phyloP scores from a whole-genome alignment of 2,888 invertebrate genomes.

The Mylabris sibirica region DNA sequence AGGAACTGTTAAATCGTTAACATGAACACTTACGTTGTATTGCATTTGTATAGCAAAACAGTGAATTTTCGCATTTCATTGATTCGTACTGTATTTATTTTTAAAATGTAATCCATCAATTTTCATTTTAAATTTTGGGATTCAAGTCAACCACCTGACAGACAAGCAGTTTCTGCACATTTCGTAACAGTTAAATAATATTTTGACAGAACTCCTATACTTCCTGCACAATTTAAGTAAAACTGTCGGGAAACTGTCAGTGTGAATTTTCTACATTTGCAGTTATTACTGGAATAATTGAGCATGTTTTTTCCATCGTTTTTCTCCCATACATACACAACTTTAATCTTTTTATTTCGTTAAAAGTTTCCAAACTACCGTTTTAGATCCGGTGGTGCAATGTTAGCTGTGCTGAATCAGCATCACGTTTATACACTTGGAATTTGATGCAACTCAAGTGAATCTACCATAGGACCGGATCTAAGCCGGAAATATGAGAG shows the following conservation, averaged over 20 bases:
- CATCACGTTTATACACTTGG: background rate
- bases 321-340: too few relatives aligned
- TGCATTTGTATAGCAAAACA: background rate
- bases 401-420: background rate
- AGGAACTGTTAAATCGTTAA: slow-evolving; percentile 51
- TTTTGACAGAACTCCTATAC: background rate
- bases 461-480: background rate
- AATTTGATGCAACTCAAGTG: background rate
- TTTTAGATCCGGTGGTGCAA: background rate
- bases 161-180: background rate
- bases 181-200: background rate
- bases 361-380: background rate
- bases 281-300: background rate
- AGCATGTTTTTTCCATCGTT: background rate
- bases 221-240: background rate
- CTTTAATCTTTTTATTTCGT: background rate
- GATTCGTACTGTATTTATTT: slow-evolving; percentile 1
- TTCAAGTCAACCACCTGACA: background rate
- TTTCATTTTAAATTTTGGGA: background rate
- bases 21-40: slow-evolving; percentile 46
- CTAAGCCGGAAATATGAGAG: background rate
- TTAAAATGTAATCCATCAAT: background rate
- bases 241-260: background rate
- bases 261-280: background rate
- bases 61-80: background rate